Conservation (phyloP, 1,140 invertebrate species). For the Ceratina australensis region DNA sequence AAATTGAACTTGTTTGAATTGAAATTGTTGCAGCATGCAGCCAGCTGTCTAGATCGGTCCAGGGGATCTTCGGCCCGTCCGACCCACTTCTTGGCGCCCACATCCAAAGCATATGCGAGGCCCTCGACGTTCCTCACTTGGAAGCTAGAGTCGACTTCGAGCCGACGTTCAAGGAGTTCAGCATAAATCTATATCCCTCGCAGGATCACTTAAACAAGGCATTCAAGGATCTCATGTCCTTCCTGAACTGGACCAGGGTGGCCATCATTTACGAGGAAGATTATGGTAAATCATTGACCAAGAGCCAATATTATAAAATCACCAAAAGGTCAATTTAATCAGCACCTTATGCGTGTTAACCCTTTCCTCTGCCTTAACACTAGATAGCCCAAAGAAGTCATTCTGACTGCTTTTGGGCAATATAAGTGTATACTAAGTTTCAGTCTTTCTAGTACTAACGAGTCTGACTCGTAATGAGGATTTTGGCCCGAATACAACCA, state of each 20-base stretch:
- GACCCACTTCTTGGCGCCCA: slow-evolving; percentile 90
- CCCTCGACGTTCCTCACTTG: slow-evolving; percentile 93
- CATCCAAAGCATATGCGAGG: slow-evolving; percentile 93
- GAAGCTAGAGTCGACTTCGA: slow-evolving; percentile 89
- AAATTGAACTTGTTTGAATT: no score
- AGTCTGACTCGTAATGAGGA: no score
- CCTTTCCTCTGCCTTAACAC: no score
- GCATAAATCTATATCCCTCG: slow-evolving; percentile 94
- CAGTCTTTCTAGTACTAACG: no score
- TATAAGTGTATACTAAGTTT: no score
- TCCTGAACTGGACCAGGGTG: slow-evolving; percentile 95
- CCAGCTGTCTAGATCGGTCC: slow-evolving; percentile 91
- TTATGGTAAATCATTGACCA: slow-evolving; percentile 84
- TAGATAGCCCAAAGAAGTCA: no score
- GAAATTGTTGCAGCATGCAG: slow-evolving; percentile 91
- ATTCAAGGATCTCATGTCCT: slow-evolving; percentile 92
- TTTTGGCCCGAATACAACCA: no score
- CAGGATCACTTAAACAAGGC: slow-evolving; percentile 91
- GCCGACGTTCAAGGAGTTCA: slow-evolving; percentile 86
- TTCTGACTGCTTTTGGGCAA: no score
- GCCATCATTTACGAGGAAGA: slow-evolving; percentile 96
- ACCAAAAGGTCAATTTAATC: neutral
- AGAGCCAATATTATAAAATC: neutral
- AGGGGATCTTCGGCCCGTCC: slow-evolving; percentile 93
- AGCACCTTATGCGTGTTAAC: no score